phyloP scores from a whole-genome alignment of 1,140 invertebrate genomes.

The Archivesica marissinica region DNA sequence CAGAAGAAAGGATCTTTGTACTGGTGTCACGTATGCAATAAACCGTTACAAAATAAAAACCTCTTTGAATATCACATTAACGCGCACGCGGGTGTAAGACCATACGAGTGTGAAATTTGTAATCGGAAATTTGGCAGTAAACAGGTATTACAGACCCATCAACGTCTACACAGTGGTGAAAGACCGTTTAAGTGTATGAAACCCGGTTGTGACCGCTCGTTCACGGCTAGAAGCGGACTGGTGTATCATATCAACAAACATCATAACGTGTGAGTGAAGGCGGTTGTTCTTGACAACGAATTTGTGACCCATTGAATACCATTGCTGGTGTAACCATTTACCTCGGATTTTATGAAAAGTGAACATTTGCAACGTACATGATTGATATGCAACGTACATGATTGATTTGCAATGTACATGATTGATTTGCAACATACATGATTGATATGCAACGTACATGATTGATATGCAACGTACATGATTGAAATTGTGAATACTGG shows the following conservation, averaged over 20 bases:
- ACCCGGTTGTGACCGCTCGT: slow-evolving; percentile 42
- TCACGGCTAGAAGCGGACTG: slow-evolving; percentile 48
- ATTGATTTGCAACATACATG: too few species aligned
- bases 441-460: too few species aligned
- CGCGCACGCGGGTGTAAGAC: slow-evolving; percentile 37
- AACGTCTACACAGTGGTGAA: slow-evolving; percentile 37
- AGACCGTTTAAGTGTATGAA: slow-evolving; percentile 42
- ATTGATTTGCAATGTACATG: too few species aligned
- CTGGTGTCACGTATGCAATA: slow-evolving; percentile 51
- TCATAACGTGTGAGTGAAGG: slow-evolving; percentile 23
- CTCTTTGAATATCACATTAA: slow-evolving; percentile 25
- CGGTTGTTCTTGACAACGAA: too few species aligned
- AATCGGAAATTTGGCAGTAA: slow-evolving; percentile 52
- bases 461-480: too few species aligned
- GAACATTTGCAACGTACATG: too few species aligned
- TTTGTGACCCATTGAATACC: too few species aligned
- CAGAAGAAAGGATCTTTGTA: background rate
- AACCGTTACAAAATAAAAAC: slow-evolving; percentile 32
- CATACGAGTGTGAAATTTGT: slow-evolving; percentile 48
- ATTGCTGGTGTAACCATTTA: too few species aligned
- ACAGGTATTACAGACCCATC: slow-evolving; percentile 51
- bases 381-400: too few species aligned
- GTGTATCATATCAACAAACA: slow-evolving; percentile 59
- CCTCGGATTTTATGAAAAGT: too few species aligned
- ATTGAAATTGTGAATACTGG: too few species aligned